Evolutionary conservation across 1,140 invertebrate species (phyloP).

Genomic region (Brachionus angularis): DNA sequence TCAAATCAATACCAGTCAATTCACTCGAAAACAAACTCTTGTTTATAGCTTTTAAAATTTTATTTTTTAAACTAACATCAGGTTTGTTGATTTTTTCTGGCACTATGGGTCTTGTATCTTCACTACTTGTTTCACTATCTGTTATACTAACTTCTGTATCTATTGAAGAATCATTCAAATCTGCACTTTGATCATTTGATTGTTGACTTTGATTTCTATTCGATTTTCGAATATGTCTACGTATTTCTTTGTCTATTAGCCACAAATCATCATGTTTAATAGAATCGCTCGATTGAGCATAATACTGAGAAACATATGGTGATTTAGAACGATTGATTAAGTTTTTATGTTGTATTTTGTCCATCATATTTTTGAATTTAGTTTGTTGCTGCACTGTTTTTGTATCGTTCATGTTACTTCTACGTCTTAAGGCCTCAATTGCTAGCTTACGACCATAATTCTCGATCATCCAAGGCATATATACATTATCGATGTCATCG

Average conservation of each 20-base stretch:
- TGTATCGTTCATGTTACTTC: not conserved
- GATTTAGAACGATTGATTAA: not conserved
- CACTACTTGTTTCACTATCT: slow-evolving; percentile 30
- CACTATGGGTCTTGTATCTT: slow-evolving; percentile 32
- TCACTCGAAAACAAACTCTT: slow-evolving; percentile 6
- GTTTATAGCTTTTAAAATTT: slow-evolving; percentile 40
- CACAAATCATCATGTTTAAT: slow-evolving; percentile 1
- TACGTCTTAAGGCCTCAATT: slow-evolving; percentile 2
- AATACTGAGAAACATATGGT: slow-evolving; percentile 33
- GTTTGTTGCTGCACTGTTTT: too few relatives aligned
- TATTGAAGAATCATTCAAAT: not conserved
- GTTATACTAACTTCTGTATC: slow-evolving; percentile 21
- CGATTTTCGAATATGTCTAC: not conserved
- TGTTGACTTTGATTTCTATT: too few relatives aligned
- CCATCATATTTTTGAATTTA: too few relatives aligned
- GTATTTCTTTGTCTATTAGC: slow-evolving; percentile 1
- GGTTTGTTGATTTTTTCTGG: slow-evolving; percentile 39
- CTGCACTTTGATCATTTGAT: not conserved
- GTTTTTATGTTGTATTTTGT: too few relatives aligned
- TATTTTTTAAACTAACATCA: slow-evolving; percentile 18
- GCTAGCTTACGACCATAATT: slow-evolving; percentile 15
- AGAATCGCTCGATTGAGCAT: slow-evolving; percentile 6
- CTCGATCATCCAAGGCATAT: slow-evolving; percentile 33
- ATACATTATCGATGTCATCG: slow-evolving; percentile 1
- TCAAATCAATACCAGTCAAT: slow-evolving; percentile 36